Percentiles rank a stretch among this genome's conserved stretches.
Conservation (phyloP, 2,113 vertebrate species). For the Dasyurus viverrinus region DNA sequence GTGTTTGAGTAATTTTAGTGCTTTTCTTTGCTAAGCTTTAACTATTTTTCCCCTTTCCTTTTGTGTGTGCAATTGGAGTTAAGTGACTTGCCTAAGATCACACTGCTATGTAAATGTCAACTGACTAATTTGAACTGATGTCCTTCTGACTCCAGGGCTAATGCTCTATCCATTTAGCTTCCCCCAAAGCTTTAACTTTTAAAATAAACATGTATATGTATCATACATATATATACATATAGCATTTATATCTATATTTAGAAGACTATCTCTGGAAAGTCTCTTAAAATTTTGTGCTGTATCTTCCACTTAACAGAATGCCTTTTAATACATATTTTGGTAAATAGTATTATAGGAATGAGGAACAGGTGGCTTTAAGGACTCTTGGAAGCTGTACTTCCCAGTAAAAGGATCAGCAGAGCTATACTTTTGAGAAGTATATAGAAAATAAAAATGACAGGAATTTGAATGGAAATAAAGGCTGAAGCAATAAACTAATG, state of each 20-base stretch:
- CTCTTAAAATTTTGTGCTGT: constrained; percentile 24
- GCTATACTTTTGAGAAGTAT: neutral
- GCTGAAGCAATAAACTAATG: neutral
- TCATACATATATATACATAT: neutral
- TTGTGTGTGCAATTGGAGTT: too few relatives aligned
- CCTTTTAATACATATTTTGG: neutral
- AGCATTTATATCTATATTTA: neutral
- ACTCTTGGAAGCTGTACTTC: neutral
- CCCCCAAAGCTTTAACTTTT: neutral
- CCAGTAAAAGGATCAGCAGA: neutral
- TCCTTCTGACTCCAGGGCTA: too few relatives aligned
- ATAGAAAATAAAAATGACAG: neutral
- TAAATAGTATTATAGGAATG: neutral
- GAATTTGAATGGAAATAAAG: constrained; percentile 21
- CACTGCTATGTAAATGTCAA: too few relatives aligned
- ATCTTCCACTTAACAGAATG: neutral
- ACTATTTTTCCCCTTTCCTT: too few relatives aligned
- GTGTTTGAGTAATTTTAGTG: neutral
- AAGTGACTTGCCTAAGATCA: too few relatives aligned
- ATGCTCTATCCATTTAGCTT: too few relatives aligned
- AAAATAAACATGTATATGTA: neutral
- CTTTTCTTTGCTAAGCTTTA: neutral
- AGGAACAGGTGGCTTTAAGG: neutral
- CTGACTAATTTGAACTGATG: too few relatives aligned
- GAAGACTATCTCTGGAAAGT: neutral